These are phyloP conservation scores for Chouioia cunea DNA, from an alignment of 2,888 invertebrate genomes.

Conservation along the genomic window DNA sequence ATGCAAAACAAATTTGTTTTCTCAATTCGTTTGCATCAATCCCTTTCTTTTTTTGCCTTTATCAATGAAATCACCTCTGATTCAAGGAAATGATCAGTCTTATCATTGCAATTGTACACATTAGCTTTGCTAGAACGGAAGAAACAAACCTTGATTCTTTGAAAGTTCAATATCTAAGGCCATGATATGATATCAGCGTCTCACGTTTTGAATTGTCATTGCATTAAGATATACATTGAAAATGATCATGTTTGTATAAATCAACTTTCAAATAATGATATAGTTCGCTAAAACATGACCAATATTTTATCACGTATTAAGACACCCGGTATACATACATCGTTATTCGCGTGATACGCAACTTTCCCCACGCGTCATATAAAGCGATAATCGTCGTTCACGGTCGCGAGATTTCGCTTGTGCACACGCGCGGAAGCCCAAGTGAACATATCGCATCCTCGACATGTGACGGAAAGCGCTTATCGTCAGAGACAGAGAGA, in stretches of 20 bases:
- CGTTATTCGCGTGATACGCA: not conserved
- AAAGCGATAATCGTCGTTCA: slow-evolving; percentile 26
- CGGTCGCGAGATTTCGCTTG: slow-evolving; percentile 28
- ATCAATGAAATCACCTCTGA: too few relatives aligned
- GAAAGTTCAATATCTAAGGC: not conserved
- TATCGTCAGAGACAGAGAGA: slow-evolving; percentile 19
- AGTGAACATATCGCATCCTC: not conserved
- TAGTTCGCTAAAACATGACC: too few relatives aligned
- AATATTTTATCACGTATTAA: too few relatives aligned
- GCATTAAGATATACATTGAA: too few relatives aligned
- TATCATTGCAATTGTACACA: too few relatives aligned
- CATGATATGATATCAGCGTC: slow-evolving; percentile 21
- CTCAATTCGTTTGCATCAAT: too few relatives aligned
- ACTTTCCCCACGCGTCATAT: not conserved
- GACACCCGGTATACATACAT: too few relatives aligned
- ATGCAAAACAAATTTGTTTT: too few relatives aligned
- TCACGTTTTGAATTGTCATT: not conserved
- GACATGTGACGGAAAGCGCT: slow-evolving; percentile 25
- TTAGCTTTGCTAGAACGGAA: not conserved
- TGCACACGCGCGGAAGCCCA: slow-evolving; percentile 16
- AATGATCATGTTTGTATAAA: too few relatives aligned
- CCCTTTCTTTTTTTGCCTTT: too few relatives aligned
- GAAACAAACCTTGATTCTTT: not conserved
- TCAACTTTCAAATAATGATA: too few relatives aligned
- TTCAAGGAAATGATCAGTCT: too few relatives aligned